Evolutionary conservation across 2,888 invertebrate genomes (phyloP).

Genomic region (Acronicta leporina): DNA sequence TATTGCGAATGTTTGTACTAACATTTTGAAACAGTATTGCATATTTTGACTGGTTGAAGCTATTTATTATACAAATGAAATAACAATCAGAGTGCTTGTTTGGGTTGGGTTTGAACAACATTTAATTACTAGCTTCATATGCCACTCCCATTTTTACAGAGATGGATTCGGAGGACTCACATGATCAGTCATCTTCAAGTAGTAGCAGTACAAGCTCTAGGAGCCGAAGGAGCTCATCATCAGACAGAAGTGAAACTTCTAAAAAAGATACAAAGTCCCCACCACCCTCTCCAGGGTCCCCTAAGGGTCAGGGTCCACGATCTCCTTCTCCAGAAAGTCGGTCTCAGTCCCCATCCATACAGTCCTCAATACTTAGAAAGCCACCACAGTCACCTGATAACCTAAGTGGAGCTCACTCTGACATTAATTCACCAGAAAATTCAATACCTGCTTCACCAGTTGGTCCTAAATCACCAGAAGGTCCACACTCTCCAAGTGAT

Average conservation of each 20-base stretch:
- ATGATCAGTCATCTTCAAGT: slow-evolving; percentile 86
- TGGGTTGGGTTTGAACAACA: slow-evolving; percentile 58
- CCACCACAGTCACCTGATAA: slow-evolving; percentile 75
- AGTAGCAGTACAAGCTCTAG: slow-evolving; percentile 86
- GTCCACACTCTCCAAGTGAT: slow-evolving; percentile 83
- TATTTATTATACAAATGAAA: slow-evolving; percentile 50
- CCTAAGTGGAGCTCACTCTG: slow-evolving; percentile 82
- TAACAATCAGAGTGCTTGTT: slow-evolving; percentile 67
- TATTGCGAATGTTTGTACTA: slow-evolving; percentile 62
- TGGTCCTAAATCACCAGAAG: slow-evolving; percentile 83
- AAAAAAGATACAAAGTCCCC: slow-evolving; percentile 80
- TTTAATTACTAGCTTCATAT: slow-evolving; percentile 55
- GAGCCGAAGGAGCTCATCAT: slow-evolving; percentile 82
- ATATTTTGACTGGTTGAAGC: slow-evolving; percentile 60
- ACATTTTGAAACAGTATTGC: slow-evolving; percentile 54
- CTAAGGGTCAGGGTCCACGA: slow-evolving; percentile 66
- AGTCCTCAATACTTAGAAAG: slow-evolving; percentile 61
- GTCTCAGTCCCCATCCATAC: slow-evolving; percentile 72
- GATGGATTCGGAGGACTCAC: slow-evolving; percentile 91
- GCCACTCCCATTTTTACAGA: slow-evolving; percentile 73
- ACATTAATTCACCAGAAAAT: slow-evolving; percentile 85
- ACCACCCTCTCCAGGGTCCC: slow-evolving; percentile 62
- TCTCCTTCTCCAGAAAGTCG: slow-evolving; percentile 74
- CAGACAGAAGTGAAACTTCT: slow-evolving; percentile 76
- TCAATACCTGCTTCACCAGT: slow-evolving; percentile 77